phyloP scores from a whole-genome alignment of 2,888 invertebrate species.

The Lasius fuliginosus region DNA sequence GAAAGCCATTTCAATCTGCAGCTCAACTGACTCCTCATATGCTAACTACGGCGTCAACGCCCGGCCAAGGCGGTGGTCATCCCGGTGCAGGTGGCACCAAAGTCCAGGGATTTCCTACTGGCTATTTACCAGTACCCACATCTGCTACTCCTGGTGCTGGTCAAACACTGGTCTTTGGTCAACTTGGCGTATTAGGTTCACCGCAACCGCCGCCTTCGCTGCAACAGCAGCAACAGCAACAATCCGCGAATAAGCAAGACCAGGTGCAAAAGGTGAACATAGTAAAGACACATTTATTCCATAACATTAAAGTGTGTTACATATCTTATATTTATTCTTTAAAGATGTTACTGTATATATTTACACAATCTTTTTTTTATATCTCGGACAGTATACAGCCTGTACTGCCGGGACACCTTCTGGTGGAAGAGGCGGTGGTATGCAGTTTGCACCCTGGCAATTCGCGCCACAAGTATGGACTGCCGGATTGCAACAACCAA shows the following conservation, averaged over 20 bases:
- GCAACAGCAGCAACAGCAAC: slow-evolving; percentile 84
- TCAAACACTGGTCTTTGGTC: slow-evolving; percentile 93
- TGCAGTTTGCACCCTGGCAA: slow-evolving; percentile 94
- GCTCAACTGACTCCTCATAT: slow-evolving; percentile 93
- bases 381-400: slow-evolving; percentile 83
- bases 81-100: slow-evolving; percentile 82
- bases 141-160: slow-evolving; percentile 89
- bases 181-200: slow-evolving; percentile 90
- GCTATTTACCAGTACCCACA: slow-evolving; percentile 93
- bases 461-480: slow-evolving; percentile 93
- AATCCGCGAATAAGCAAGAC: slow-evolving; percentile 82
- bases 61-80: slow-evolving; percentile 83
- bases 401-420: slow-evolving; percentile 84
- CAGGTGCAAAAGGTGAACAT: slow-evolving; percentile 83
- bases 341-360: background rate
- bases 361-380: slow-evolving; percentile 2
- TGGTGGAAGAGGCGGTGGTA: slow-evolving; percentile 84
- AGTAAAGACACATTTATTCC: background rate
- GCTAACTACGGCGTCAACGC: slow-evolving; percentile 89
- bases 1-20: slow-evolving; percentile 93
- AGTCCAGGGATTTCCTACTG: slow-evolving; percentile 88
- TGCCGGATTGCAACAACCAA: slow-evolving; percentile 91
- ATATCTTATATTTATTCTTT: background rate
- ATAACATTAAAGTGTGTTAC: background rate
- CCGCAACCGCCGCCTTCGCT: slow-evolving; percentile 85